Base-by-base conservation (phyloP, 2,888 invertebrate species). In the Ectemnius cavifrons region DNA sequence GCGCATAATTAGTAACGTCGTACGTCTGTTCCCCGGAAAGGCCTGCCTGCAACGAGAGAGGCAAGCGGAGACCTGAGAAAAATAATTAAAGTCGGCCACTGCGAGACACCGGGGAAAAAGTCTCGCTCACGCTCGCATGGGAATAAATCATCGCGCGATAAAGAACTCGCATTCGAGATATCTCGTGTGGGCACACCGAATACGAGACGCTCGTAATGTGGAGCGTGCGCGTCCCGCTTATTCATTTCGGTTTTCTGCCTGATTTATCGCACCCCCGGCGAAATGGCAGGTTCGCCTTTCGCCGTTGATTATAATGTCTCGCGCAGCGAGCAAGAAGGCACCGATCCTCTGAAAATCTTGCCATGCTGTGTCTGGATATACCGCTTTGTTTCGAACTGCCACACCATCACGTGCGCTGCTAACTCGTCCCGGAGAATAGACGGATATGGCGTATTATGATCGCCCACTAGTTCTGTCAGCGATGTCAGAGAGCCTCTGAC, bases 1-100 rank as follows among this genome's bases (percentile, higher is more conserved):
- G 82, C 83, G 86, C 86, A 85, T 87, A 86, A 87, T 85, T 85
- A 86, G 85, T 80, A 61, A 4, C n/a, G 52, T 8, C 74, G 78
- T 65, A 59, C 67, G 69, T 61, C 69, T 72, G 64, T 62, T 63
- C 56, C 72, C 65, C 72, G 56, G 37, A 37, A 37, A 37, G 37
- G 69, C 75, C 71, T 37, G 28, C 49, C 62, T 63, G 63, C 70
- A 67, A 64, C 52, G 47, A 37, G 57, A 14, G 52, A 14, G 23
- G 16, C 52, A 0, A 11, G 49, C 20, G 57, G 64, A 57, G 59
- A 57, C 62, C n/a, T n/a, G 37, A 59, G 47, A 64, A 64, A 71
- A 57, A 64, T 75, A 79, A 78, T 78, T 75, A 77, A 77, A 67
- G 73, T 75, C 74, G 75, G 59, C 60, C 57, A 56, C 63, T 57